phyloP scores from a whole-genome alignment of 1,140 invertebrate species.

The Pararge aegeria region DNA sequence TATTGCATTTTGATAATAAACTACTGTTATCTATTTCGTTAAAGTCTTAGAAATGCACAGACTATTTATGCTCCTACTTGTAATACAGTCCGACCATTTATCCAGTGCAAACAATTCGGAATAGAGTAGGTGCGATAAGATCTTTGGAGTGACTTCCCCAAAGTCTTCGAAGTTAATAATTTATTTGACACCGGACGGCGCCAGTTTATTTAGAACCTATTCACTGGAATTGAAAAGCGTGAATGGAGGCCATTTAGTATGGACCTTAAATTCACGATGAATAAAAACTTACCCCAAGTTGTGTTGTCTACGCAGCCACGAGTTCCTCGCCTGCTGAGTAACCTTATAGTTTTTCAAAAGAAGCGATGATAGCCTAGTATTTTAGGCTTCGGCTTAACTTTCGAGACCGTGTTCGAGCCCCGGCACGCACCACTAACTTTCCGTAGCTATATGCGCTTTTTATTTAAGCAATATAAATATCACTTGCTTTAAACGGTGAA shows the following conservation, averaged over 20 bases:
- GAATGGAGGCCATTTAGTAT: neutral
- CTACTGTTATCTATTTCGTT: slow-evolving; percentile 11
- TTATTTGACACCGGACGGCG: slow-evolving; percentile 12
- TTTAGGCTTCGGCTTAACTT: too few relatives aligned
- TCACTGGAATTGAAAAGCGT: neutral
- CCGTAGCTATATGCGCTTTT: too few relatives aligned
- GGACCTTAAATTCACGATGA: neutral
- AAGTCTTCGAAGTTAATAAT: slow-evolving; percentile 10
- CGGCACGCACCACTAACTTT: too few relatives aligned
- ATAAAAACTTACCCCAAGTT: neutral
- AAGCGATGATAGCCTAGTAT: too few relatives aligned
- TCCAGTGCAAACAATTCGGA: slow-evolving; percentile 1
- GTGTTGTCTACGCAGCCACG: neutral
- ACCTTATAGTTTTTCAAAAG: too few relatives aligned
- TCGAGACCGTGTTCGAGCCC: too few relatives aligned
- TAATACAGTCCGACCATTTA: slow-evolving; percentile 11
- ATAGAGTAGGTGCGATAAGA: slow-evolving; percentile 3
- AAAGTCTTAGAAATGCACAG: slow-evolving; percentile 15
- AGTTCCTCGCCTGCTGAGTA: neutral
- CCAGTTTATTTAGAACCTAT: neutral
- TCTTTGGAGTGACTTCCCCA: neutral
- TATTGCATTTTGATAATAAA: slow-evolving; percentile 9
- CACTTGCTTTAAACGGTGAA: too few relatives aligned
- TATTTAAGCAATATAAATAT: too few relatives aligned
- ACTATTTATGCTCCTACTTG: slow-evolving; percentile 15